phyloP scores from a whole-genome alignment of 2,113 vertebrate species.

The Saguinus midas region DNA sequence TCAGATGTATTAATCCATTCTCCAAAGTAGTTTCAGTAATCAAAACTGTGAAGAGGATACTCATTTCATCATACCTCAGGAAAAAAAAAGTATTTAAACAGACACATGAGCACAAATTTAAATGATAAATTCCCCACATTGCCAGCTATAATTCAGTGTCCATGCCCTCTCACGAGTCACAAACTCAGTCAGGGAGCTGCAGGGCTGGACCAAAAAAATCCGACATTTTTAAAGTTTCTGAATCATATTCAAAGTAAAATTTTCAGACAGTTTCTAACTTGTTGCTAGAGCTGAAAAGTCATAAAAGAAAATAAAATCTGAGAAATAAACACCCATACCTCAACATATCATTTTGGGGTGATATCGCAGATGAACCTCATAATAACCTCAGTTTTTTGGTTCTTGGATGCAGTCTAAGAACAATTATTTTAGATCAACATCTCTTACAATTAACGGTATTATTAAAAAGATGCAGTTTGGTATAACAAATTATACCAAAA shows the following conservation, averaged over 20 bases:
- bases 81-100: slow-evolving; percentile 46
- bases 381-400: not conserved
- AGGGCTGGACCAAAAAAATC: not conserved
- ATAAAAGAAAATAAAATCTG: slow-evolving; percentile 6
- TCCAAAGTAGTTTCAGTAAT: slow-evolving; percentile 91
- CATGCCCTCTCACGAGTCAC: not conserved
- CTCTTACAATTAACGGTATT: not conserved
- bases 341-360: not conserved
- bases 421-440: not conserved
- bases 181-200: not conserved
- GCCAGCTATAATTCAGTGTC: not conserved
- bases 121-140: accelerated
- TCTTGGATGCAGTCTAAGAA: not conserved
- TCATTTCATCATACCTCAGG: slow-evolving; percentile 96
- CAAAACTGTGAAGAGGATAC: slow-evolving; percentile 91
- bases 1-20: slow-evolving; percentile 92
- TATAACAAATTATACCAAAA: not conserved
- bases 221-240: not conserved
- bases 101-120: not conserved
- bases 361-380: not conserved
- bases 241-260: slow-evolving; percentile 23
- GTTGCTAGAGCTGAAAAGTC: not conserved
- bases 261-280: slow-evolving; percentile 18
- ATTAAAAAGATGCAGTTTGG: not conserved
- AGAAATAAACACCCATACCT: not conserved